Evolutionary conservation across 2,888 invertebrate genomes (phyloP).

Genomic region (Copidosoma aretas): DNA sequence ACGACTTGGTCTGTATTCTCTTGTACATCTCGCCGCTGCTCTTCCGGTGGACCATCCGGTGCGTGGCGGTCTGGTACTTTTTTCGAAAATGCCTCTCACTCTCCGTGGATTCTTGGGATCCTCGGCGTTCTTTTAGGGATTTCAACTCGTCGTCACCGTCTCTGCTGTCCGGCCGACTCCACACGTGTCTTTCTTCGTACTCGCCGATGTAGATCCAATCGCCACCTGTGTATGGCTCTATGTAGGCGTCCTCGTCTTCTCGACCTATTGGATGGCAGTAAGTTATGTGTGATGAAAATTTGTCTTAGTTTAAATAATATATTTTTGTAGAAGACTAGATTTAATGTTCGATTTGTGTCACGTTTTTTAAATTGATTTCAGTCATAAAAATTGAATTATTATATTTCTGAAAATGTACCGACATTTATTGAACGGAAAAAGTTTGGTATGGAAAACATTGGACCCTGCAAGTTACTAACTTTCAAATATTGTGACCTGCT

Average conservation of each 20-base stretch:
- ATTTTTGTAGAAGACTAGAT: too few species aligned
- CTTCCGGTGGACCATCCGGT: slow-evolving; percentile 81
- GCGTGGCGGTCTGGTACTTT: slow-evolving; percentile 85
- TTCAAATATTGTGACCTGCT: too few species aligned
- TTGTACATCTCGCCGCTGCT: slow-evolving; percentile 90
- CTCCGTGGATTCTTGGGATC: slow-evolving; percentile 70
- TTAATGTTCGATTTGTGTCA: too few species aligned
- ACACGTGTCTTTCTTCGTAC: slow-evolving; percentile 72
- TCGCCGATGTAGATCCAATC: slow-evolving; percentile 81
- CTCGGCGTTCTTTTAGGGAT: slow-evolving; percentile 62
- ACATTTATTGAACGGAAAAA: too few species aligned
- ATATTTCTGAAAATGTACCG: too few species aligned
- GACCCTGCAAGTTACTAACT: too few species aligned
- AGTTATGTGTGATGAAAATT: too few species aligned
- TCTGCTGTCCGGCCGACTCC: slow-evolving; percentile 66
- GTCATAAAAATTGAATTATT: too few species aligned
- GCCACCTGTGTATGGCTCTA: slow-evolving; percentile 75
- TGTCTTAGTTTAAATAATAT: too few species aligned
- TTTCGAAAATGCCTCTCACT: slow-evolving; percentile 87
- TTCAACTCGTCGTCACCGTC: slow-evolving; percentile 56
- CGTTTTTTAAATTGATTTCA: too few species aligned
- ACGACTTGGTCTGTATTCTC: slow-evolving; percentile 80
- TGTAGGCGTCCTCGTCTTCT: slow-evolving; percentile 77
- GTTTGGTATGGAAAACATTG: too few species aligned
- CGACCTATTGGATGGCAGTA: slow-evolving; percentile 48